Base-by-base conservation (phyloP, 2,888 invertebrate genomes). In the Melanchra persicariae region DNA sequence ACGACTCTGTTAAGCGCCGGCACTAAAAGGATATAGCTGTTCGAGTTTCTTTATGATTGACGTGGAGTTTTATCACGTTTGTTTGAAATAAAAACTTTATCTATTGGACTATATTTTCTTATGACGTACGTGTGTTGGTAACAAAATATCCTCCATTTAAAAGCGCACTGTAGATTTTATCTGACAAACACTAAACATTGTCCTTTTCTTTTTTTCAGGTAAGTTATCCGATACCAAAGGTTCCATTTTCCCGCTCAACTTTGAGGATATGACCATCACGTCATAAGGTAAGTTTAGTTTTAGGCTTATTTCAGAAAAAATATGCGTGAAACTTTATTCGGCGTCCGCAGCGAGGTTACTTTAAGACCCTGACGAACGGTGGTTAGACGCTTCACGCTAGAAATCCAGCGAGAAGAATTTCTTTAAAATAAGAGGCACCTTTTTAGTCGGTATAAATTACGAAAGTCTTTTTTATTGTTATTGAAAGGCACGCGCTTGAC, bases 21-120 rank as follows among this genome's bases (percentile, higher is more conserved):
- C 60, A 68, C 66, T 70, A 82, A 68, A 71, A 71, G 43, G 68
- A 58, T 77, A 69, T 68, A 61, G 57, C 34, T 72, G 66, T 82
- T 66, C 22, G 34, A 69, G 57, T 60, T 69, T 82, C 22, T 82
- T 79, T 79, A 72, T 66, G 62, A 82, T 69, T 66, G 59, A 70
- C 54, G 59, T 58, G n/a, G 69, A n/a, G 55, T 51, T 62, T 58
- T 63, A 15, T 30, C 40, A 68, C 55, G 47, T 43, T 59, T 74
- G 52, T 24, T 47, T 49, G 61, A 30, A 59, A 49, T 60, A 26
- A 55, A 75, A 77, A 60, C 59, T 47, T 70, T 40, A 22, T 9
- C 19, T 15, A 43, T 67, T 43, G 43, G 43, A 43, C n/a, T 19
- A 30, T 1, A 22, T 57, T 12, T 22, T 54, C 22, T 55, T 34